These are phyloP conservation scores for Limosa lapponica DNA, from an alignment of 2,797 vertebrate genomes.

Conservation along the genomic window DNA sequence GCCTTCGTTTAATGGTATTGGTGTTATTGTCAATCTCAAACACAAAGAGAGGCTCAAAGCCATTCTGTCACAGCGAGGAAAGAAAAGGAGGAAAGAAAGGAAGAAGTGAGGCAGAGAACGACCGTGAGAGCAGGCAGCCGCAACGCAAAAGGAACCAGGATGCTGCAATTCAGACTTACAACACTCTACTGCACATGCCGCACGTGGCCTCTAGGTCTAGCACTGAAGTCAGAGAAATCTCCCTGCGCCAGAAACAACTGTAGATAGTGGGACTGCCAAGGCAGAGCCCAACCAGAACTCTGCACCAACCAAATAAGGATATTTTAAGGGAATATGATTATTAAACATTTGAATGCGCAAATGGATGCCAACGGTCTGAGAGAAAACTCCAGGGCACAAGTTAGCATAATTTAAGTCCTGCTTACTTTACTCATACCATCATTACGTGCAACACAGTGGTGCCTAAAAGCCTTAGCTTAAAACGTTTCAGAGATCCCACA, in stretches of 20 bases:
- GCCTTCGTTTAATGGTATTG: conserved; percentile 84
- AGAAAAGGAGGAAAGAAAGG: conserved; percentile 50
- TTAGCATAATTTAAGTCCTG: not conserved
- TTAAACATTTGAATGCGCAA: not conserved
- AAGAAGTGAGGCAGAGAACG: conserved; percentile 30
- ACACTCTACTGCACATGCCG: not conserved
- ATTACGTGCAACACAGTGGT: not conserved
- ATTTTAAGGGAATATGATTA: not conserved
- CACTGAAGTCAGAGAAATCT: not conserved
- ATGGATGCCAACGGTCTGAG: not conserved
- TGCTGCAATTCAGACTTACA: not conserved
- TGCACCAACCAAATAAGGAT: not conserved
- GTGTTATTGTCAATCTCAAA: conserved; percentile 85
- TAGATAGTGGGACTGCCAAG: not conserved
- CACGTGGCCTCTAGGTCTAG: not conserved
- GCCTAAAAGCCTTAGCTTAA: not conserved
- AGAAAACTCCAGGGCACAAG: not conserved
- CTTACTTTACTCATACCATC: not conserved
- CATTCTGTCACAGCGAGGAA: conserved; percentile 77
- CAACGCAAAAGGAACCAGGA: not conserved
- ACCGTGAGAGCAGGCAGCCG: not conserved
- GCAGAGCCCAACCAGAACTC: not conserved
- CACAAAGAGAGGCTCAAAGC: conserved; percentile 80
- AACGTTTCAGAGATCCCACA: not conserved
- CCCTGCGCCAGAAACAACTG: not conserved